Conservation (phyloP, 2,888 invertebrate genomes). For the Epirrita christyi region DNA sequence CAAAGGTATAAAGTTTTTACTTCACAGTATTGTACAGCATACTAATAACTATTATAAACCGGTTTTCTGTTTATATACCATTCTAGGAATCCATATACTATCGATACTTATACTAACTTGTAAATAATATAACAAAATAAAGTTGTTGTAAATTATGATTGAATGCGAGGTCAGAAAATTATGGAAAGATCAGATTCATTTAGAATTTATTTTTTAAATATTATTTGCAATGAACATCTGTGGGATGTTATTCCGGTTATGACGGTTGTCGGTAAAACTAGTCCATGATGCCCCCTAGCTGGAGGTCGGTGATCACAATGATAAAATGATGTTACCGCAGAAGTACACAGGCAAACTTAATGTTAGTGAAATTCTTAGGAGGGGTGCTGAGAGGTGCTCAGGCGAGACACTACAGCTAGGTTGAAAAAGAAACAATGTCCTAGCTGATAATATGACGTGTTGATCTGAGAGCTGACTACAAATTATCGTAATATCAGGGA, state of each 20-base stretch:
- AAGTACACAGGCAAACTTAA: too few species aligned
- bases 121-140: neutral
- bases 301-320: too few species aligned
- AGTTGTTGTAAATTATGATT: neutral
- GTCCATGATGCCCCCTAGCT: too few species aligned
- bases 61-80: constrained; percentile 3
- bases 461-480: neutral
- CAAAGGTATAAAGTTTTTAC: neutral
- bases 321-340: too few species aligned
- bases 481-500: neutral
- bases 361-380: too few species aligned
- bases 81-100: constrained; percentile 4
- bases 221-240: too few species aligned
- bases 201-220: too few species aligned
- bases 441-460: neutral
- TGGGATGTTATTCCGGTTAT: too few species aligned
- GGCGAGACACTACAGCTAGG: too few species aligned
- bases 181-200: neutral
- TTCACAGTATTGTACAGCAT: neutral
- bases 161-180: neutral
- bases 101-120: neutral
- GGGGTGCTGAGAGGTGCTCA: too few species aligned
- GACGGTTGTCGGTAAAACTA: too few species aligned
- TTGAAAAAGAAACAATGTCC: too few species aligned
- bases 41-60: neutral